Evolutionary conservation across 2,888 invertebrate genomes (phyloP).

Genomic region (Panzeria rudis): DNA sequence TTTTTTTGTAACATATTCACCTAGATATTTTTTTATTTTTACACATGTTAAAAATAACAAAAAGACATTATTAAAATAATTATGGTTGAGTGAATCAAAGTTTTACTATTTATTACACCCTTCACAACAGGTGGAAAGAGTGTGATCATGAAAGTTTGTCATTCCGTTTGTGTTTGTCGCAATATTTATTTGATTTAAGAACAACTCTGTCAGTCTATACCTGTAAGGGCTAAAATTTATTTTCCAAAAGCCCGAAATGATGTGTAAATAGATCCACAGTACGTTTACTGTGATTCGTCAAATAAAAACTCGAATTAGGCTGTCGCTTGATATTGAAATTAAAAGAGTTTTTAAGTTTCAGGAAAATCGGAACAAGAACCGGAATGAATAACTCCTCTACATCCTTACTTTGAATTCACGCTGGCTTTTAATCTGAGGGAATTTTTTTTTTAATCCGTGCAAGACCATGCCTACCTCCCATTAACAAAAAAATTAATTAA

Average conservation of each 20-base stretch:
- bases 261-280: background rate
- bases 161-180: background rate
- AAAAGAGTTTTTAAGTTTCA: no score
- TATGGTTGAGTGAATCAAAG: slow-evolving; percentile 63
- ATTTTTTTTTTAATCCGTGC: no score
- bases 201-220: background rate
- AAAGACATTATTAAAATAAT: slow-evolving; percentile 70
- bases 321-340: no score
- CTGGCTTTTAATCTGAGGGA: no score
- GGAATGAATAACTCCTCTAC: no score
- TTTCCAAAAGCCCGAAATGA: background rate
- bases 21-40: background rate
- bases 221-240: background rate
- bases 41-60: slow-evolving; percentile 24
- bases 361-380: no score
- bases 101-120: slow-evolving; percentile 11
- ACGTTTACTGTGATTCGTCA: background rate
- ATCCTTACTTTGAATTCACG: no score
- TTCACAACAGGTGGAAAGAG: background rate
- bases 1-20: background rate
- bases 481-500: no score
- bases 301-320: no score
- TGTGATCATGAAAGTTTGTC: background rate
- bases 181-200: background rate
- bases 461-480: no score